phyloP scores from a whole-genome alignment of 1,140 invertebrate species.

The Brachionus sp. region DNA sequence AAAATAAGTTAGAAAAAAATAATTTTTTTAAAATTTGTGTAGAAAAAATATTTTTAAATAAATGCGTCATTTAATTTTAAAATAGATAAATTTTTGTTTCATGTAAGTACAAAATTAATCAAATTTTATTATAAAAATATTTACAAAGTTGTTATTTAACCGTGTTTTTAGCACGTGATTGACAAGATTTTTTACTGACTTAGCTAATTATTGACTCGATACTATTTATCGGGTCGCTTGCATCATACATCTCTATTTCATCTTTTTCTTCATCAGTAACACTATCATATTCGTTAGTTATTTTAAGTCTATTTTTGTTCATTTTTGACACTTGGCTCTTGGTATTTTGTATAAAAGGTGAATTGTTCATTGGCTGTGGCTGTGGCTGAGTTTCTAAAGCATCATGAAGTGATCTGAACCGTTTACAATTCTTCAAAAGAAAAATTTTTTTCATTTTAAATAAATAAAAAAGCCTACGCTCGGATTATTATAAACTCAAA shows the following conservation, averaged over 20 bases:
- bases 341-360: neutral
- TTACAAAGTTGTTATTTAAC: neutral
- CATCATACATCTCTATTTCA: neutral
- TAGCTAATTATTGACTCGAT: neutral
- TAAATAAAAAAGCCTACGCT: neutral
- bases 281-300: neutral
- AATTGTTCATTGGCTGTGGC: neutral
- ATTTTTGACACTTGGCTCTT: neutral
- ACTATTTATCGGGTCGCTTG: neutral
- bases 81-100: neutral
- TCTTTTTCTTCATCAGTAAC: neutral
- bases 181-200: neutral
- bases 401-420: neutral
- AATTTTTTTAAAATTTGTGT: too few species aligned
- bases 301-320: neutral
- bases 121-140: neutral
- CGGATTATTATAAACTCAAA: neutral
- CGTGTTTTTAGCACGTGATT: neutral
- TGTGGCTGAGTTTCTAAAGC: constrained; percentile 25
- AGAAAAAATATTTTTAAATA: neutral
- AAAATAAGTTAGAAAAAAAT: too few species aligned
- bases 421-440: constrained; percentile 39
- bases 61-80: neutral
- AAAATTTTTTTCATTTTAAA: constrained; percentile 15
- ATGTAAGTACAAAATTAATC: neutral